Conservation (phyloP, 1,140 invertebrate genomes). For the Lordiphosa clarofinis region DNA sequence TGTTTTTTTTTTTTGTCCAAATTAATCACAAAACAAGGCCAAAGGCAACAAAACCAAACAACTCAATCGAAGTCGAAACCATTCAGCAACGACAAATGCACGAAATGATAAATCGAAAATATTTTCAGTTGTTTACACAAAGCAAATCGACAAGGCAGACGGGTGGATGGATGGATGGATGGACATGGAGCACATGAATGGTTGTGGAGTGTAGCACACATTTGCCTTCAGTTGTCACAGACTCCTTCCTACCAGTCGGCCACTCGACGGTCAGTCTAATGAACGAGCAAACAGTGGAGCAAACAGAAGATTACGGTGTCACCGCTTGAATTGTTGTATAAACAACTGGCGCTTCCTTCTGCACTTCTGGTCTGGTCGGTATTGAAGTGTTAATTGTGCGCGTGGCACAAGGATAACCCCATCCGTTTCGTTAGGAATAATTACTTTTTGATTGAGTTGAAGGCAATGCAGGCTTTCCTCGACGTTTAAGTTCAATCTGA, state of each 20-base stretch:
- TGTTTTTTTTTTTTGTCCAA: not conserved
- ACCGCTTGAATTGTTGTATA: conserved; percentile 43
- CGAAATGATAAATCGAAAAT: conserved; percentile 76
- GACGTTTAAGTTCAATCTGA: conserved; percentile 43
- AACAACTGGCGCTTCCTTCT: conserved; percentile 55
- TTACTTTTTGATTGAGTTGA: conserved; percentile 76
- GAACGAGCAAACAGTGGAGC: conserved; percentile 57
- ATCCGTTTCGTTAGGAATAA: conserved; percentile 42
- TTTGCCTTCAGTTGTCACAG: conserved; percentile 26
- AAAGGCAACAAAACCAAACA: conserved; percentile 37
- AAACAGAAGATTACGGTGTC: conserved; percentile 65
- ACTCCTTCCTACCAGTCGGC: conserved; percentile 31
- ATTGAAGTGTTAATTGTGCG: conserved; percentile 72
- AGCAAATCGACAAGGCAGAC: conserved; percentile 29
- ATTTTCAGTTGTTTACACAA: conserved; percentile 71
- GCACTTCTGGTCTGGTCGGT: conserved; percentile 28
- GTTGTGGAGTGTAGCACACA: conserved; percentile 5
- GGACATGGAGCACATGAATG: conserved; percentile 8
- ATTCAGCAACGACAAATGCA: conserved; percentile 44
- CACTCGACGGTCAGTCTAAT: conserved; percentile 50
- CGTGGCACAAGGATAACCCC: conserved; percentile 26
- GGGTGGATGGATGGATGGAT: conserved; percentile 9
- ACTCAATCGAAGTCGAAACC: conserved; percentile 42
- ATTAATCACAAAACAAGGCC: conserved; percentile 56
- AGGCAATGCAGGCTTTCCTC: conserved; percentile 36